A percentile compares a stretch with the other conserved stretches of the same genome.
Conservation (phyloP, 2,797 vertebrate species). For the Cottoperca gobio region DNA sequence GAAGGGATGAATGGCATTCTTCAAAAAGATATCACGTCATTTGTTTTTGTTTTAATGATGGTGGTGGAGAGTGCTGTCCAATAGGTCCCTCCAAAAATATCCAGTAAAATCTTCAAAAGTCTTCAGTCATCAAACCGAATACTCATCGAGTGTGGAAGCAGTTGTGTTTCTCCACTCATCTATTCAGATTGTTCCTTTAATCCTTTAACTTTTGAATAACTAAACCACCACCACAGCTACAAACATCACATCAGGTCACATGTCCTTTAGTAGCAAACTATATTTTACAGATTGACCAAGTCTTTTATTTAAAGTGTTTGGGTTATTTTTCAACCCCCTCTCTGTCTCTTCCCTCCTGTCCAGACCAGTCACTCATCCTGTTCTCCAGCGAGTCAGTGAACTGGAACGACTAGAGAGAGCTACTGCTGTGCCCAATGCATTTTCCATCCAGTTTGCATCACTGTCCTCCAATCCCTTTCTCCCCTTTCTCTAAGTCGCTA, state of each 20-base stretch:
- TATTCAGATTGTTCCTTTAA: neutral
- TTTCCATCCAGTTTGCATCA: constrained; percentile 31
- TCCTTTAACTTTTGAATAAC: neutral
- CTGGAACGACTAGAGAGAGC: constrained; percentile 43
- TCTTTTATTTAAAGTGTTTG: constrained; percentile 6
- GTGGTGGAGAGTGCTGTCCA: neutral
- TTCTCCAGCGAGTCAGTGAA: constrained; percentile 58
- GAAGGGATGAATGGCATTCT: no score
- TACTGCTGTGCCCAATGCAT: constrained; percentile 45
- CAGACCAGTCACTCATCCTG: constrained; percentile 38
- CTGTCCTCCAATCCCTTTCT: constrained; percentile 26
- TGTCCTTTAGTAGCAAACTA: neutral
- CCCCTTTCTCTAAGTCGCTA: constrained; percentile 22
- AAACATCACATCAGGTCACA: neutral
- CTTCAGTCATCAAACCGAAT: neutral
- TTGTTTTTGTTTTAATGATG: neutral
- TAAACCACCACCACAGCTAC: neutral
- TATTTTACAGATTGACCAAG: neutral
- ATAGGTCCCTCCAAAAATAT: neutral
- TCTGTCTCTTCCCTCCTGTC: constrained; percentile 23
- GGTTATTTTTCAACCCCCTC: constrained; percentile 18
- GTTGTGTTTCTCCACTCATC: neutral
- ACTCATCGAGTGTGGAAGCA: neutral
- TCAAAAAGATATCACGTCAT: neutral
- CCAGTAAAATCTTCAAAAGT: neutral